Conservation (phyloP, 2,797 vertebrate species). For the Gadopsis bispinosus region DNA sequence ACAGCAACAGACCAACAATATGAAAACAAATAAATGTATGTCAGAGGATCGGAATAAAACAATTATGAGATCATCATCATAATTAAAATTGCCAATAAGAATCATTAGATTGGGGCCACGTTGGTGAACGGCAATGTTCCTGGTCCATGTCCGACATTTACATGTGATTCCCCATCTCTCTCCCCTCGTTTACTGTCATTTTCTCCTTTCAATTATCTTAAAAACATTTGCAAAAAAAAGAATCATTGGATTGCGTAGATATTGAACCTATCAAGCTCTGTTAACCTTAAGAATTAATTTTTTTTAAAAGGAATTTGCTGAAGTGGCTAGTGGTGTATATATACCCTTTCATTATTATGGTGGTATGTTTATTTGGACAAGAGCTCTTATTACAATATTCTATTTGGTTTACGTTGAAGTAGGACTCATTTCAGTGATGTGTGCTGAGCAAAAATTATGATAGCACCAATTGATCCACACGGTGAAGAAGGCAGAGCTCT, state of each 20-base stretch:
- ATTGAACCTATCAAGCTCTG: not conserved
- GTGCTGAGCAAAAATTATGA: not conserved
- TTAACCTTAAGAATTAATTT: not conserved
- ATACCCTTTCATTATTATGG: not conserved
- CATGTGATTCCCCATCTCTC: not conserved
- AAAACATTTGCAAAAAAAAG: not conserved
- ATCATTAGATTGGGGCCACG: not conserved
- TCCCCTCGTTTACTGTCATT: not conserved
- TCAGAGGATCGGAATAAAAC: not conserved
- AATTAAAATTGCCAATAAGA: not conserved
- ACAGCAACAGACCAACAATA: slow-evolving; percentile 2
- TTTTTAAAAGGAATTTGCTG: not conserved
- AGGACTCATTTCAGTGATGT: not conserved
- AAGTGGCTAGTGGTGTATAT: not conserved
- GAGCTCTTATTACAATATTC: not conserved
- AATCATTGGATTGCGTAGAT: not conserved
- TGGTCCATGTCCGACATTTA: not conserved
- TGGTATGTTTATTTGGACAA: not conserved
- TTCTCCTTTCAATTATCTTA: not conserved
- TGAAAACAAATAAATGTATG: not conserved
- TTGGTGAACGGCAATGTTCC: not conserved
- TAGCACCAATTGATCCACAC: not conserved
- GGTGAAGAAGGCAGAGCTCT: not conserved
- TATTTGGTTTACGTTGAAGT: not conserved
- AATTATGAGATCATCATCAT: not conserved